Evolutionary conservation across 2,888 invertebrate species (phyloP), one percentile per base, ranked within the genome.

Genomic region (Trileptium ribeirensis): DNA sequence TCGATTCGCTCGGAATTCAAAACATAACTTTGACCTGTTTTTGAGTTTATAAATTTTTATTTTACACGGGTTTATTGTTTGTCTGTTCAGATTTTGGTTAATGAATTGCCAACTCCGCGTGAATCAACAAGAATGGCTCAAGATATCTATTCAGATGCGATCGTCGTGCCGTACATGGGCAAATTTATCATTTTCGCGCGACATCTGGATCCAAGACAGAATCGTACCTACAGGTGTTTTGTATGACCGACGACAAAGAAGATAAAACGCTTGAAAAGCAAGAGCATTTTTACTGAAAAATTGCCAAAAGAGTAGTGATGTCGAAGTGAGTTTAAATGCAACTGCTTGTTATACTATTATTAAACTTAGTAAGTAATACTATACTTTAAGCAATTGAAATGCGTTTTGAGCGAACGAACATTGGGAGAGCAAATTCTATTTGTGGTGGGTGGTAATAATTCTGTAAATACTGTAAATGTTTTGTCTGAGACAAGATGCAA

Each of bases 51-150:
- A n/a, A n/a, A n/a, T n/a, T n/a, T n/a, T n/a, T n/a, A n/a, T n/a
- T n/a, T n/a, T n/a, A n/a, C n/a, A n/a, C n/a, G n/a, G n/a, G n/a
- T 79, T 80, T 79, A 24, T 31, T 79, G 74, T 78, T 70, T 19
- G 15, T 79, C 38, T 77, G 3, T 80, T 38, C 83, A 90, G 90
- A 86, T 99, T 99, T 91, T 99, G 99, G 99, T 91, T 99, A 81
- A 98, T 99, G 93, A 99, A 99, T 89, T 99, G 98, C 89, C 98
- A 98, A 90, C 90, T 74, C 93, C 97, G 81, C 93, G 94, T 84
- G 98, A 99, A 89, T 97, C 97, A 81, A 96, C 97, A 29, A 95
- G 95, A 91, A 97, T 98, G 97, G 99, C 98, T 51, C 97, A 97
- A 38, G 97, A 97, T 89, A 91, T 99, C 79, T 99, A 99, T 91